A percentile compares a stretch with the other conserved stretches of the same genome.
phyloP scores from a whole-genome alignment of 2,888 invertebrate genomes.

The Andrena hattorfiana region DNA sequence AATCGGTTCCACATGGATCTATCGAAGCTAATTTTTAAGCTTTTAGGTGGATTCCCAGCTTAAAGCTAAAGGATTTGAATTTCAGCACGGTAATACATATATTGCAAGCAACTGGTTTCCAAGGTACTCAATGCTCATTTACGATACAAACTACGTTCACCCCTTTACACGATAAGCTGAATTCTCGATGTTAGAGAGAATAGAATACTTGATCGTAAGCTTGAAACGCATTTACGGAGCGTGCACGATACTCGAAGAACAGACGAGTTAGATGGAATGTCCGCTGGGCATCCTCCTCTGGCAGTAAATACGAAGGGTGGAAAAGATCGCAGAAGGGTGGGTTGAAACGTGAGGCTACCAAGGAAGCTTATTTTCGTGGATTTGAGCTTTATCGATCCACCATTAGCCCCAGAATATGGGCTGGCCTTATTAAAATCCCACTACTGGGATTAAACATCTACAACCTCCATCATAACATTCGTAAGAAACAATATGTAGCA shows the following conservation, averaged over 20 bases:
- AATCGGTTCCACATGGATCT: no score
- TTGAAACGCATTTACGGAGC: slow-evolving; percentile 50
- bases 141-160: slow-evolving; percentile 26
- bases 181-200: slow-evolving; percentile 28
- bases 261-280: slow-evolving; percentile 63
- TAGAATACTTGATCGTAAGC: slow-evolving; percentile 61
- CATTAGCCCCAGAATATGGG: slow-evolving; percentile 10
- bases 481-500: no score
- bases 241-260: slow-evolving; percentile 46
- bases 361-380: slow-evolving; percentile 68
- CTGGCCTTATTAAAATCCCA: slow-evolving; percentile 15
- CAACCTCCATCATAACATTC: no score
- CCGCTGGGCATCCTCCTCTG: slow-evolving; percentile 60
- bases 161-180: slow-evolving; percentile 53
- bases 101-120: not conserved
- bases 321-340: slow-evolving; percentile 58
- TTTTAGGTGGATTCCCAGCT: no score
- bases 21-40: no score
- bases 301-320: slow-evolving; percentile 65
- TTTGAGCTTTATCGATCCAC: slow-evolving; percentile 61
- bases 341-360: slow-evolving; percentile 48
- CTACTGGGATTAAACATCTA: not conserved
- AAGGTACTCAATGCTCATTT: slow-evolving; percentile 22
- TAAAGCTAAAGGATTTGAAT: no score
- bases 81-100: no score